Evolutionary conservation across 1,140 invertebrate species (phyloP), one percentile per base, ranked within the genome.

Genomic region (Samia ricini): DNA sequence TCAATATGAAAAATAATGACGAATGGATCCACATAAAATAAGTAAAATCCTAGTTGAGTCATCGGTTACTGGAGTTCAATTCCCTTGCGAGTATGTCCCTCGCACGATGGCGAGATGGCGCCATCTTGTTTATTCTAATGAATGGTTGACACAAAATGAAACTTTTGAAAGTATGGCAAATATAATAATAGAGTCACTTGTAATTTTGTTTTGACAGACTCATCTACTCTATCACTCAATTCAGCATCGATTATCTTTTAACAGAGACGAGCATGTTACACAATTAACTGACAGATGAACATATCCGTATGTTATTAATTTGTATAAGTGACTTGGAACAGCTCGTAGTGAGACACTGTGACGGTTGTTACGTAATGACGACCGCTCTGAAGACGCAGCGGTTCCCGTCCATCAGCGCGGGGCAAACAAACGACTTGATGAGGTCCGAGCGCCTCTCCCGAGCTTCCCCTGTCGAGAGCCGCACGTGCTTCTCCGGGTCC

Each of bases 341-440:
- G n/a, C n/a, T n/a, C n/a, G n/a, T n/a, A 42, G 12, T 42, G 12
- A 15, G n/a, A 42, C 33, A 15, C n/a, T n/a, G 33, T 42, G 10
- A 1, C 0, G n/a, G 19, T 4, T 18, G 8, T 62, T 68, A 92
- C 21, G 92, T 94, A 50, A 93, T 86, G 26, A 94, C 93, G 15
- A 94, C 90, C 7, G 93, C 93, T 72, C 93, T 91, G 74, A 93
- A 93, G 61, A 93, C 92, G 69, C 91, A 93, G 50, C 84, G 87
- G 63, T 86, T 89, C 22, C 91, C 91, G 68, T 92, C 90, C 85
- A 93, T 89, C 26, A 94, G 83, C 8, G 93, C 93, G 12, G 93
- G 93, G 93, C 93, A 94, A 12, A 94, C 89, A 74, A 93, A 94
- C 4, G 92, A 90, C 64, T 92, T 91, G 66, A 94, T 93, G 10